Evolutionary conservation across 2,797 vertebrate species (phyloP).

Genomic region (Anolis apletophallus): DNA sequence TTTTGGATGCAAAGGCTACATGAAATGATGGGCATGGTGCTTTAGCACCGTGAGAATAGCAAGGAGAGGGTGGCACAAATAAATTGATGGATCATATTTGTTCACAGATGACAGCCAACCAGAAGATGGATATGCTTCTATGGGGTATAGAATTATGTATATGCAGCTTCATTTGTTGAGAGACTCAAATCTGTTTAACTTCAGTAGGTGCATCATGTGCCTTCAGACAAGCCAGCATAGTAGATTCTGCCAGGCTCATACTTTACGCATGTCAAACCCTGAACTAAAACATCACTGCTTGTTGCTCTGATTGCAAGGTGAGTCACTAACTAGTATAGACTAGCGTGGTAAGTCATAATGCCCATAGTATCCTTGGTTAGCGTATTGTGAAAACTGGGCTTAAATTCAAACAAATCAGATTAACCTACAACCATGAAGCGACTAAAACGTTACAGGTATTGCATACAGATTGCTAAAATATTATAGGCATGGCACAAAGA

Average conservation of each 20-base stretch:
- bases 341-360: neutral
- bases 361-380: neutral
- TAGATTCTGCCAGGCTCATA: neutral
- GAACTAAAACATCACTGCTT: neutral
- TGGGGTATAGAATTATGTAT: no score
- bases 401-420: neutral
- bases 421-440: neutral
- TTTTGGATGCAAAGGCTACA: no score
- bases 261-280: no score
- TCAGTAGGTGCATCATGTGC: neutral
- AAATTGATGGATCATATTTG: no score
- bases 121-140: no score
- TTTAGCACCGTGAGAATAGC: no score
- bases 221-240: neutral
- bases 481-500: neutral
- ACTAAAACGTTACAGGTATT: neutral
- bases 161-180: no score
- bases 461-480: neutral
- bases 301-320: neutral
- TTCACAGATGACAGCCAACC: no score
- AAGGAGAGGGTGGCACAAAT: no score
- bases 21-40: no score
- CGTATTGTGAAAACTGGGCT: neutral
- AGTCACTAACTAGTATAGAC: neutral
- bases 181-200: neutral